Evolutionary conservation across 2,888 invertebrate species (phyloP), one percentile per base, ranked within the genome.

Genomic region (Drosophila subquinaria): DNA sequence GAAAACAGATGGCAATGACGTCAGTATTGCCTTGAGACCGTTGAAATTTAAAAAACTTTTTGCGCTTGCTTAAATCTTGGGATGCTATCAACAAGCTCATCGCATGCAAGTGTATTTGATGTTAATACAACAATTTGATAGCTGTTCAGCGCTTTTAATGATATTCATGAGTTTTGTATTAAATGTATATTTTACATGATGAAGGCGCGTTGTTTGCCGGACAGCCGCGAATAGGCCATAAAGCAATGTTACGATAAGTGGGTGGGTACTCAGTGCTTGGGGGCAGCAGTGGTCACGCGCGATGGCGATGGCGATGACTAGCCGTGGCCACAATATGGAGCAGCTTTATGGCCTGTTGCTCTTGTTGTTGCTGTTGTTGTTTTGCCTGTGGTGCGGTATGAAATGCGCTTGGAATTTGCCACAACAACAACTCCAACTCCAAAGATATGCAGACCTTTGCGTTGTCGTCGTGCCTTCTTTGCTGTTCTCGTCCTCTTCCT

Each of bases 401-500:
- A 90, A 90, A 89, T 90, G 77, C 89, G 90, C 80, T 76, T 86
- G 90, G 90, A 90, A 90, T 90, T 85, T 80, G 69, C 74, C 60
- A 61, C 63, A 80, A 57, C 79, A 79, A 75, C 70, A 88, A 76
- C 52, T 27, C 23, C 57, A 59, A 65, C 69, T 45, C 43, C 43
- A 63, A 63, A 64, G 38, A 63, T 62, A 65, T 76, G 67, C 76
- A 79, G 76, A 74, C 71, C 72, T 79, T 77, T 76, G 71, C 63
- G 63, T 69, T 76, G 65, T 79, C 56, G 69, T 68, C 69, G 76
- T 68, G 63, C 64, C 61, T 74, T 38, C 55, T 63, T 71, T 48
- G 71, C 45, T 57, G 56, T 59, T 64, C 17, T 20, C 45, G 27
- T 38, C 36, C 33, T 73, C 64, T 72, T 73, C 80, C 79, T 83